These are phyloP conservation scores for Micronycteris hirsuta DNA, from an alignment of 2,113 vertebrate species.

Conservation along the genomic window DNA sequence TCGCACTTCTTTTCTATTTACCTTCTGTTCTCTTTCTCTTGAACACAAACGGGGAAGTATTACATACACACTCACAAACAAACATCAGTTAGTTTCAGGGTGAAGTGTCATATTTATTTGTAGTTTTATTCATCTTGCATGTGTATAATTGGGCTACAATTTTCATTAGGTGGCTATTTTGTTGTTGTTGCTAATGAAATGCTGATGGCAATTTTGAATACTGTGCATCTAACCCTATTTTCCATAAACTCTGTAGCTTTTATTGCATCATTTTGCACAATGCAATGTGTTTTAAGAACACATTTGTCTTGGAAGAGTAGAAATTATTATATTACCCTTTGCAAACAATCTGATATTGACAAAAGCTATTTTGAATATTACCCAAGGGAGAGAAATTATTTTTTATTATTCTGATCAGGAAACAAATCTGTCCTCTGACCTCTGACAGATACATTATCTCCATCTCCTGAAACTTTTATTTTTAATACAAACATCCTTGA, in stretches of 20 bases:
- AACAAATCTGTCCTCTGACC: neutral
- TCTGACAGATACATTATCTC: neutral
- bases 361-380: neutral
- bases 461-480: neutral
- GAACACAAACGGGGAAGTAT: neutral
- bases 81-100: neutral
- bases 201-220: neutral
- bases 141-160: neutral
- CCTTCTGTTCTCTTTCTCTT: neutral
- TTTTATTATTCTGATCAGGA: neutral
- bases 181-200: neutral
- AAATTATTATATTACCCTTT: neutral
- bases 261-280: neutral
- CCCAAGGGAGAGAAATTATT: neutral
- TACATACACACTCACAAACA: neutral
- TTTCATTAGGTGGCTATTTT: neutral
- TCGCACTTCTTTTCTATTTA: neutral
- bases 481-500: neutral
- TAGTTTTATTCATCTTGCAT: neutral
- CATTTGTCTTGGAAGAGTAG: neutral
- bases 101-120: neutral
- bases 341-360: neutral
- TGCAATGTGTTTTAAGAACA: neutral
- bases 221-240: neutral
- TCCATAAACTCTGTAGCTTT: neutral